These are phyloP conservation scores for Boulengeromyrus knoepffleri DNA, from an alignment of 2,113 vertebrate genomes.

Conservation along the genomic window DNA sequence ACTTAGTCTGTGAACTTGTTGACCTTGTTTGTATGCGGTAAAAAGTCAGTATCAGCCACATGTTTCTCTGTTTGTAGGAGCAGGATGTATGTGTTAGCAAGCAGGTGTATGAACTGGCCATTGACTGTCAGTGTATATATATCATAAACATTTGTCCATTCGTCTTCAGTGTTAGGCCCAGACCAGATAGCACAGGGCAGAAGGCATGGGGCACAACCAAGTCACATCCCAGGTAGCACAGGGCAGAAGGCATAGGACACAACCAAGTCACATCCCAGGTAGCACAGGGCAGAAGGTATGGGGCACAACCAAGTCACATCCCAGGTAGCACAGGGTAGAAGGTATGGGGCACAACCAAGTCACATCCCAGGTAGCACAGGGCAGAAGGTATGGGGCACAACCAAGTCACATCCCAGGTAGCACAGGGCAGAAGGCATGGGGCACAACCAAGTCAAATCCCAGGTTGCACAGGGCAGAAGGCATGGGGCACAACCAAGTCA, in stretches of 20 bases:
- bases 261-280: background rate
- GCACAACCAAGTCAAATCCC: too few relatives aligned
- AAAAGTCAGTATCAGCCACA: background rate
- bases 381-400: background rate
- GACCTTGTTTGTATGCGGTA: background rate
- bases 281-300: background rate
- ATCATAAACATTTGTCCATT: too few relatives aligned
- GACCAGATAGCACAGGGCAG: background rate
- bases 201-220: background rate
- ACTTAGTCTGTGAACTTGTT: background rate
- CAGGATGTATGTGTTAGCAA: background rate
- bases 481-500: too few relatives aligned
- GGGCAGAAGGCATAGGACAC: background rate
- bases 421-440: background rate
- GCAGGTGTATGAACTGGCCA: too few relatives aligned
- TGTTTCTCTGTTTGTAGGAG: background rate
- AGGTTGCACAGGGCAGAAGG: too few relatives aligned
- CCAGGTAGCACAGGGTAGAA: background rate
- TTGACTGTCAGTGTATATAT: too few relatives aligned
- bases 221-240: background rate
- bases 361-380: background rate
- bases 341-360: background rate
- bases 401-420: background rate
- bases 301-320: background rate
- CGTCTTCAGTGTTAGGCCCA: too few relatives aligned